Conservation (phyloP, 2,888 invertebrate species). For the Limnephilus marmoratus region DNA sequence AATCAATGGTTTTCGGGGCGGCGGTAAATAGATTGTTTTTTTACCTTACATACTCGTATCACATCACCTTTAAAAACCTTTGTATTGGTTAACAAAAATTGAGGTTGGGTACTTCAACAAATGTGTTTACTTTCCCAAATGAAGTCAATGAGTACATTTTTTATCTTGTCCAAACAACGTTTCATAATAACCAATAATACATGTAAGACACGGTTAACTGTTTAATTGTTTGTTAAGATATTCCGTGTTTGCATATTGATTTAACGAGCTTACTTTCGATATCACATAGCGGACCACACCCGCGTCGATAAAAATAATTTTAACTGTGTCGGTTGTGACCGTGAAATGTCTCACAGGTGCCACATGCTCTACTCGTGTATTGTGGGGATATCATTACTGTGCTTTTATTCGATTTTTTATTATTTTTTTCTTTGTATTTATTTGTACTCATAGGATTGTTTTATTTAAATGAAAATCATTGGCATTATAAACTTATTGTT, state of each 20-base stretch:
- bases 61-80: too few relatives aligned
- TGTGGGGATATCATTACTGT: background rate
- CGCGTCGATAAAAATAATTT: background rate
- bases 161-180: background rate
- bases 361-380: too few relatives aligned
- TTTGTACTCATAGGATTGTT: too few relatives aligned
- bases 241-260: conserved; percentile 8
- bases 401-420: background rate
- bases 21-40: too few relatives aligned
- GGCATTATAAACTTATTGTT: too few relatives aligned
- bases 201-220: background rate
- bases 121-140: background rate
- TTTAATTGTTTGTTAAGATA: conserved; percentile 30
- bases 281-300: background rate
- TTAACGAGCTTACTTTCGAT: conserved; percentile 28
- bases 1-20: too few relatives aligned
- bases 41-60: too few relatives aligned
- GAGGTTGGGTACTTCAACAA: background rate
- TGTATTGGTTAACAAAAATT: background rate
- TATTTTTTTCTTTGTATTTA: too few relatives aligned
- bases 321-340: conserved; percentile 38
- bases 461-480: too few relatives aligned
- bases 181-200: background rate
- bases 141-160: background rate
- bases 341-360: conserved; percentile 5